A percentile compares a stretch with the other conserved stretches of the same genome.
phyloP scores from a whole-genome alignment of 2,113 vertebrate species.

The Chaetura pelagica region DNA sequence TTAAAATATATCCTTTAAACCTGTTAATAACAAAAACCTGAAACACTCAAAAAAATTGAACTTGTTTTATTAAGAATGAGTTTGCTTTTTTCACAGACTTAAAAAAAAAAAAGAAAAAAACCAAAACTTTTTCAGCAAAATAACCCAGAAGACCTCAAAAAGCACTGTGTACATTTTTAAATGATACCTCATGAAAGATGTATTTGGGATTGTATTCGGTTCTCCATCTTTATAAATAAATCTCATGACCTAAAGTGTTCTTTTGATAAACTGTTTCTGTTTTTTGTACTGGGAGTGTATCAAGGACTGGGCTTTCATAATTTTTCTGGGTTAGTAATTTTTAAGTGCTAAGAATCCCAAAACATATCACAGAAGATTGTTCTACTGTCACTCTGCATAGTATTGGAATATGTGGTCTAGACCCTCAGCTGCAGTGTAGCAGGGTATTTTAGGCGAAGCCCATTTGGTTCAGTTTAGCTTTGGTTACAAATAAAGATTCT shows the following conservation, averaged over 20 bases:
- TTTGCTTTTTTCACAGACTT: neutral
- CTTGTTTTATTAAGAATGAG: fast-evolving
- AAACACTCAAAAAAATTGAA: fast-evolving
- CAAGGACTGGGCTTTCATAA: neutral
- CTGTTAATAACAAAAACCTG: neutral
- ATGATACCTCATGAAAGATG: neutral
- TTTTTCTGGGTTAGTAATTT: too few relatives aligned
- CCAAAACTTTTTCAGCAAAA: neutral
- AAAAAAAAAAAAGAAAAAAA: neutral
- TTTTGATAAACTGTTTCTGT: neutral
- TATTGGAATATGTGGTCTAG: neutral
- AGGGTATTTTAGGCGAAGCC: neutral
- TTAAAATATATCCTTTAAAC: neutral
- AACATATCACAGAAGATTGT: neutral
- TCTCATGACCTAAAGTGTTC: neutral
- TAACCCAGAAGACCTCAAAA: neutral
- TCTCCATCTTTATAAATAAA: neutral
- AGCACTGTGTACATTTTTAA: neutral
- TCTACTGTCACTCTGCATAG: neutral
- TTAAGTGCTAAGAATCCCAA: neutral
- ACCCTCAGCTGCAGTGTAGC: neutral
- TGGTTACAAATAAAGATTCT: neutral
- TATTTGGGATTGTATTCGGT: neutral
- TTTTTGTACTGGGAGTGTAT: neutral
- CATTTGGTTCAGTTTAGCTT: neutral